Percentiles rank a stretch among this genome's conserved stretches.
phyloP scores from a whole-genome alignment of 1,140 invertebrate species.

The Nebria ingens region DNA sequence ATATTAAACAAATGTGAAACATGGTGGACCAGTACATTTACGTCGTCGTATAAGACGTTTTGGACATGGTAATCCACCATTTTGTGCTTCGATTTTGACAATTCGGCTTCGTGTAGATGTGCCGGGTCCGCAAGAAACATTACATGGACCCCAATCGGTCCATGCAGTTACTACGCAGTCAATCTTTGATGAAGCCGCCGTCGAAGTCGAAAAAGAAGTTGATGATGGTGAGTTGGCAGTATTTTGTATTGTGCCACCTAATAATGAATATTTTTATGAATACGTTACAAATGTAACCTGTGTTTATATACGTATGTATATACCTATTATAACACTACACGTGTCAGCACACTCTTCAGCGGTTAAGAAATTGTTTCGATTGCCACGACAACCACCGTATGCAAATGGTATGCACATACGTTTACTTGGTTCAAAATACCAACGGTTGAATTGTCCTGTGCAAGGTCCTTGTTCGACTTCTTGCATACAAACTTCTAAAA shows the following conservation, averaged over 20 bases:
- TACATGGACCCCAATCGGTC: slow-evolving; percentile 66
- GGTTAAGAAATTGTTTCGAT: slow-evolving; percentile 77
- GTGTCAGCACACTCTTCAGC: slow-evolving; percentile 63
- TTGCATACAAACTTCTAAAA: slow-evolving; percentile 64
- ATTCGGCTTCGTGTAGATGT: slow-evolving; percentile 44
- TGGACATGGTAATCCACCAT: slow-evolving; percentile 61
- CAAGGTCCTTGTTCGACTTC: slow-evolving; percentile 67
- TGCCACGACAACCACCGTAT: slow-evolving; percentile 86
- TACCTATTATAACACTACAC: slow-evolving; percentile 51
- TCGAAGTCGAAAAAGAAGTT: slow-evolving; percentile 18
- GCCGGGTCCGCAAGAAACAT: slow-evolving; percentile 57
- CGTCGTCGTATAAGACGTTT: slow-evolving; percentile 41
- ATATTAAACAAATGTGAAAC: not conserved
- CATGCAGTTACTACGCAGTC: slow-evolving; percentile 62
- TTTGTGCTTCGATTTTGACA: slow-evolving; percentile 48
- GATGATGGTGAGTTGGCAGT: not conserved
- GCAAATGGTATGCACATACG: slow-evolving; percentile 69
- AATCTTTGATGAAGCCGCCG: slow-evolving; percentile 15
- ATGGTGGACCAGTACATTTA: slow-evolving; percentile 31
- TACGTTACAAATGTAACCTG: not conserved
- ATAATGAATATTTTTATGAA: slow-evolving; percentile 2
- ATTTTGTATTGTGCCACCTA: slow-evolving; percentile 2
- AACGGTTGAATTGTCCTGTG: slow-evolving; percentile 67
- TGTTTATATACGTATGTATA: too few relatives aligned
- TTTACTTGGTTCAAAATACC: slow-evolving; percentile 65